These are phyloP conservation scores for Typhlichthys eigenmanni DNA, from an alignment of 2,797 vertebrate genomes.

Conservation along the genomic window DNA sequence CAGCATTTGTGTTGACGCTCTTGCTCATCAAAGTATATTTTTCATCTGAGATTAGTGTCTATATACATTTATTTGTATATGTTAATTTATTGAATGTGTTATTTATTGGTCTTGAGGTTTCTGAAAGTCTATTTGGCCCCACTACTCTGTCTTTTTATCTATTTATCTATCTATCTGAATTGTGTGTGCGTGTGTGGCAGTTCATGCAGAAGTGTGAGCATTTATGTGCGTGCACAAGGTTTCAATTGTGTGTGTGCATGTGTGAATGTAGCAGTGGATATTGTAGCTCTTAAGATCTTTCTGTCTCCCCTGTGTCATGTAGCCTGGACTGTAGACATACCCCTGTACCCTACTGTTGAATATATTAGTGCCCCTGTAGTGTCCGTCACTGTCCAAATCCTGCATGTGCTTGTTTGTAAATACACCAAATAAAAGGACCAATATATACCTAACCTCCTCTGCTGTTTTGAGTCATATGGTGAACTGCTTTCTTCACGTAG, in stretches of 20 bases:
- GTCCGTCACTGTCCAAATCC: conserved; percentile 73
- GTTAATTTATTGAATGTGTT: conserved; percentile 65
- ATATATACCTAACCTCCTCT: conserved; percentile 53
- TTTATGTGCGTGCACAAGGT: conserved; percentile 62
- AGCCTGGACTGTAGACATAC: conserved; percentile 65
- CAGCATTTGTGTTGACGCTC: conserved; percentile 20
- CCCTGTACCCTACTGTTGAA: conserved; percentile 61
- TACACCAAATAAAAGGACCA: conserved; percentile 81
- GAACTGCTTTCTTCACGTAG: neutral
- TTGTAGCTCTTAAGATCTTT: conserved; percentile 39
- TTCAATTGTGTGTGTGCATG: conserved; percentile 43
- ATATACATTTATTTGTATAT: conserved; percentile 53
- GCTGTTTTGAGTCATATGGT: conserved; percentile 14
- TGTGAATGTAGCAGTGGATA: conserved; percentile 58
- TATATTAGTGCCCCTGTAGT: conserved; percentile 70
- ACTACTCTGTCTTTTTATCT: conserved; percentile 23
- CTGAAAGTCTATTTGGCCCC: conserved; percentile 32
- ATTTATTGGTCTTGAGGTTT: conserved; percentile 63
- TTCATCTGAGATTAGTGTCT: conserved; percentile 42
- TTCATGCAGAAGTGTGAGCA: conserved; percentile 54
- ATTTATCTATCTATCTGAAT: conserved; percentile 47
- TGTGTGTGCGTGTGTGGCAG: conserved; percentile 36
- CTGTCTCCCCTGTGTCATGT: conserved; percentile 69
- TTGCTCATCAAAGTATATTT: conserved; percentile 32
- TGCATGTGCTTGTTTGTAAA: conserved; percentile 87